These are phyloP conservation scores for Rhea pennata DNA, from an alignment of 2,113 vertebrate genomes.

Conservation along the genomic window DNA sequence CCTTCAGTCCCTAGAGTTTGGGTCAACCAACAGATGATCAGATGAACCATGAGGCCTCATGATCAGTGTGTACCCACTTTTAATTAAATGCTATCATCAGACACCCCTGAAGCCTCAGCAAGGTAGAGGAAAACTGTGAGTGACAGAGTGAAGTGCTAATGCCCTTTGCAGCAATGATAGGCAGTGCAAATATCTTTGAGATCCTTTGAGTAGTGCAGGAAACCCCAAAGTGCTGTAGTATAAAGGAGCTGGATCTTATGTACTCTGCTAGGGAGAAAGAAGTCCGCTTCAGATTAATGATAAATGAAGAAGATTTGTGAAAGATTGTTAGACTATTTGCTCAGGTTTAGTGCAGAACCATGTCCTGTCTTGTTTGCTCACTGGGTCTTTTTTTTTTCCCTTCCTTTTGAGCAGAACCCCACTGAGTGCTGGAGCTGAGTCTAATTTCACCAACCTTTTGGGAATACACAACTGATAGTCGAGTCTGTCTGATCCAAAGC, in stretches of 20 bases:
- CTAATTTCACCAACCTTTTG: not conserved
- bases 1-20: not conserved
- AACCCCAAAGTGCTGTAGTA: not conserved
- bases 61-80: not conserved
- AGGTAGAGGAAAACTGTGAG: not conserved
- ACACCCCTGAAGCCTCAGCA: not conserved
- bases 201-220: not conserved
- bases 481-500: not conserved
- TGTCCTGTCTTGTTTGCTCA: not conserved
- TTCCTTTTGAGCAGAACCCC: not conserved
- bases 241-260: not conserved
- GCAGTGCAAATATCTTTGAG: not conserved
- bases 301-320: conserved; percentile 2
- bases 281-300: not conserved
- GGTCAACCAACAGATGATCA: not conserved
- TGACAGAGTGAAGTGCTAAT: not conserved
- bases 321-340: not conserved
- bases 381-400: not conserved
- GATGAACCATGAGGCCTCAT: not conserved
- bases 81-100: not conserved
- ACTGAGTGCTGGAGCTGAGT: not conserved
- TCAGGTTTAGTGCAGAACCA: not conserved
- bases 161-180: not conserved
- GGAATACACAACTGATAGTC: not conserved
- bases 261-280: not conserved